Evolutionary conservation across 2,113 vertebrate genomes (phyloP), one percentile per base, ranked within the genome.

Genomic region (Mobula hypostoma): DNA sequence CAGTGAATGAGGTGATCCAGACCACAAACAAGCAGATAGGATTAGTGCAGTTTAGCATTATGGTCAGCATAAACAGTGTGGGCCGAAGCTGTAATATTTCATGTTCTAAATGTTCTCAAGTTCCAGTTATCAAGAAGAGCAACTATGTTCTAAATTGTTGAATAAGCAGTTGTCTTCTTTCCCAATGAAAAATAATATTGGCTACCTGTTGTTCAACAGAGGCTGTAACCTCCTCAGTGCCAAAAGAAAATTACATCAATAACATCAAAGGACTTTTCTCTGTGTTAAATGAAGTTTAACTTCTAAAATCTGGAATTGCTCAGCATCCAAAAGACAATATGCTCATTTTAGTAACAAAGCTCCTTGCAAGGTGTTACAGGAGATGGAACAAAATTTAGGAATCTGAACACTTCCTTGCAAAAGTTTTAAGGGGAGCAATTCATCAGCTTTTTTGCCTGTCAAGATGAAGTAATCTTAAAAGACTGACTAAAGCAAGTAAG

Each of bases 391-490:
- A 85, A 87, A 87, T 87, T 61, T 92, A 40, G 19, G 88, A 58
- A 70, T 11, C 63, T 72, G 88, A 7, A 48, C 88, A 87, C 66
- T 92, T 92, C 17, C 5, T 21, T 2, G 6, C 88, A 72, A 29
- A 72, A 91, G 68, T n/a, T 68, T 61, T 70, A 68, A 72, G 36
- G 88, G 63, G 36, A 8, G 88, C 88, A 92, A 40, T 72, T 92
- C 68, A 36, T 72, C 66, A 72, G 66, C 66, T 72, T n/a, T 63
- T 11, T 94, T 95, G 94, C 94, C 94, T 94, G 94, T 94, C 95
- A 96, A 66, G 94, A 94, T 94, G 94, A 95, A 85, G 95, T 94
- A 94, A 95, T 94, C 90, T 91, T 36, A 36, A 48, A 48, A 48
- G n/a, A 61, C 76, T 94, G 32, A 72, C 88, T 72, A 72, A 92